Conservation (phyloP, 2,888 invertebrate genomes). For the Seira ritae region DNA sequence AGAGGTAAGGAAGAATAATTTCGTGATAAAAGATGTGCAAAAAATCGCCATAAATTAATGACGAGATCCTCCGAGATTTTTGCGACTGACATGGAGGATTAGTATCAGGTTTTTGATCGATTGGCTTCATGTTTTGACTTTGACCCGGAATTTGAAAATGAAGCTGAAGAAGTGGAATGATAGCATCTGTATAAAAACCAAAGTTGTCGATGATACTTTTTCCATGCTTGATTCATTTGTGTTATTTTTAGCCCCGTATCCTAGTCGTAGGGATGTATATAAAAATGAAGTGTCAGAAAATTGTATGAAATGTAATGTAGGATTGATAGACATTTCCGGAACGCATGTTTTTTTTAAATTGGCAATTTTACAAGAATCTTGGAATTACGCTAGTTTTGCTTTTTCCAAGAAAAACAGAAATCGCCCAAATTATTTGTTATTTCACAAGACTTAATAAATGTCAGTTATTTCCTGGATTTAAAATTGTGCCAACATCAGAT, state of each 20-base stretch:
- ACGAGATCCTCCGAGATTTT: background rate
- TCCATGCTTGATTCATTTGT: background rate
- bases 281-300: background rate
- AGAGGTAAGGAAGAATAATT: constrained; percentile 81
- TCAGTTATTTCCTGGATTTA: background rate
- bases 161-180: background rate
- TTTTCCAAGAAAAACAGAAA: background rate
- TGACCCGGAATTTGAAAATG: background rate
- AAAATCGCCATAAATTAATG: background rate
- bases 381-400: too few relatives aligned
- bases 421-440: background rate
- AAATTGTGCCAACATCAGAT: too few relatives aligned
- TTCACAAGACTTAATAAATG: background rate
- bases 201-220: background rate
- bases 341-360: constrained; percentile 45
- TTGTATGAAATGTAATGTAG: background rate
- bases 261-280: too few relatives aligned
- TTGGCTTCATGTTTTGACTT: constrained; percentile 14
- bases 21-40: background rate
- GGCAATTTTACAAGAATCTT: constrained; percentile 36
- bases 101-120: constrained; percentile 16
- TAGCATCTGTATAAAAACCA: background rate
- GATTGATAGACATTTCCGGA: constrained; percentile 56
- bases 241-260: too few relatives aligned
- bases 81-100: too few relatives aligned